Evolutionary conservation across 1,140 invertebrate species (phyloP), one percentile per base, ranked within the genome.

Genomic region (Drosophila ohnishii): DNA sequence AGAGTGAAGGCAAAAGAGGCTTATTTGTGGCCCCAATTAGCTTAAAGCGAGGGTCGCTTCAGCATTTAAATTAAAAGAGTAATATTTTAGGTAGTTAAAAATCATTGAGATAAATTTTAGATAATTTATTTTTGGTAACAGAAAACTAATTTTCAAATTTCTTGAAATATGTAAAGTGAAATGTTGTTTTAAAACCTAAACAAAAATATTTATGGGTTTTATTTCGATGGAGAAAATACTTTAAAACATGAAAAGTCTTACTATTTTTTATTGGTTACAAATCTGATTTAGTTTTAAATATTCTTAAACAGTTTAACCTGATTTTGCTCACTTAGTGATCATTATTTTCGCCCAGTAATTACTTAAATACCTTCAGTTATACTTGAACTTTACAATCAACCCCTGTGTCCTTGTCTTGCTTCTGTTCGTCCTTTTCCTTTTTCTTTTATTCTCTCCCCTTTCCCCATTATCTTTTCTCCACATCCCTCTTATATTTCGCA

Each of bases 21-120:
- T 25, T 47, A 70, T 57, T 69, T 70, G 63, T 69, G 50, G 60
- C 61, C 39, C 50, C 66, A 70, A 70, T 69, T 70, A 69, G 64
- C 66, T 47, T 45, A 25, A 14, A 34, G 11, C 63, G 63, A 70
- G 64, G 50, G 50, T 5, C 0, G 16, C 6, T 32, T 16, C 1
- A 32, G 16, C 16, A 66, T 34, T 7, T 63, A 1, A 1, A 13
- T 7, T 28, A 9, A 5, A 4, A 0, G 3, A 1, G 14, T 22
- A 22, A 22, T 0, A 22, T 22, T 22, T 22, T 11, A 25, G 25
- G 3, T 25, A 25, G 25, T 25, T 28, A 5, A 5, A 28, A 5
- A 1, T 5, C 5, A 28, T 28, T 5, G 2, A 22, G 2, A 22
- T 0, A 28, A 28, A 28, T 5, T 28, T 2, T 25, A 25, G 0